Evolutionary conservation across 2,113 vertebrate species (phyloP), one percentile per base, ranked within the genome.

Genomic region (Vidua macroura): DNA sequence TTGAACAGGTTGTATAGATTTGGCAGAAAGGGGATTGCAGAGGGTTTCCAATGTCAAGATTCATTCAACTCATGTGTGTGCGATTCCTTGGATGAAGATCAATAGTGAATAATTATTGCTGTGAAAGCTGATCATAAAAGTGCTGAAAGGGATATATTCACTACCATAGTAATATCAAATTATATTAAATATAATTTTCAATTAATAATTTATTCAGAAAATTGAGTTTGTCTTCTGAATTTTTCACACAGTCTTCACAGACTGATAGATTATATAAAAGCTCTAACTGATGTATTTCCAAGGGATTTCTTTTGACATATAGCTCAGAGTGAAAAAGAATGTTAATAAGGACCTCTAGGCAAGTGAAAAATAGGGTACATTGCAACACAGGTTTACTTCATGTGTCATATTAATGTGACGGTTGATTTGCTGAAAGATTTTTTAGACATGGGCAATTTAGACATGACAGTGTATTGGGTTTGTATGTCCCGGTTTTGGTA

Each of bases 341-440:
- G 60, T 41, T 91, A 81, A 37, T 52, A 91, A 90, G 35, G 30
- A 85, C 59, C 58, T 82, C 11, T 41, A 80, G 79, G 88, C 79
- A 86, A 88, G 6, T 77, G 39, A 67, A 93, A 90, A 70, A 88
- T 39, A 83, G 51, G 75, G 58, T 51, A 69, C 39, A 46, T 62
- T 86, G 79, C 79, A 93, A 79, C 41, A 85, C 22, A 82, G 28
- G 17, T 79, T 96, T 91, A 79, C 31, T 72, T 89, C 44, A 78
- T 2, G 1, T 77, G 39, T 59, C 79, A 83, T 60, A 70, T 83
- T 80, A 85, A 77, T 0, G 6, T 46, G 41, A 58, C 31, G 83
- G 55, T 33, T 88, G 83, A 69, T 60, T 90, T 85, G 70, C 37
- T 49, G 78, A 76, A 90, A 92, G 59, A 73, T 73, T 75, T 89